Conservation (phyloP, 2,797 vertebrate species). For the Taeniopygia guttata region DNA sequence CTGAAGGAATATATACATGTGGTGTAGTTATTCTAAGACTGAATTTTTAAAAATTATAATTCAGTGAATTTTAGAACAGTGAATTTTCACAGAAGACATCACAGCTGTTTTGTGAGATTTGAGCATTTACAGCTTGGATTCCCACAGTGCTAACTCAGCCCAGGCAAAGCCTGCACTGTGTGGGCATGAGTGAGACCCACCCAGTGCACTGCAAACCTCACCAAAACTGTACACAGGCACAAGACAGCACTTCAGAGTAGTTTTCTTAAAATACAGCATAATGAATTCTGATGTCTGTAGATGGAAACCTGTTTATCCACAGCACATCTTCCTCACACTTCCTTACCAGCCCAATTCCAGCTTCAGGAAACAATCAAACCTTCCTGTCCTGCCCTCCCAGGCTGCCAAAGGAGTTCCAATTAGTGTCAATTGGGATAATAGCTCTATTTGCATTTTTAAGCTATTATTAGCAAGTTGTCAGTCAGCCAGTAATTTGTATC, state of each 20-base stretch:
- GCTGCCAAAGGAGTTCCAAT: constrained; percentile 54
- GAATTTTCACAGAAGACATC: not conserved
- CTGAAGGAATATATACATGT: not conserved
- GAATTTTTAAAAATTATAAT: not conserved
- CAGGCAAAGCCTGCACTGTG: fast-evolving
- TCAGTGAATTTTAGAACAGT: not conserved
- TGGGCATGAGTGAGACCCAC: fast-evolving
- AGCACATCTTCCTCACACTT: not conserved
- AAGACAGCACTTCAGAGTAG: not conserved
- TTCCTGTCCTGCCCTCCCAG: constrained; percentile 53
- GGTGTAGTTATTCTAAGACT: not conserved
- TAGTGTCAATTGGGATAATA: constrained; percentile 58
- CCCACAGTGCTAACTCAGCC: not conserved
- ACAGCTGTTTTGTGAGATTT: not conserved
- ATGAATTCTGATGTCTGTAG: not conserved
- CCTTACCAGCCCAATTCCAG: not conserved
- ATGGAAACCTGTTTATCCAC: not conserved
- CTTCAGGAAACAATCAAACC: constrained; percentile 44
- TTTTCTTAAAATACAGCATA: not conserved
- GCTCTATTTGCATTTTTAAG: constrained; percentile 56
- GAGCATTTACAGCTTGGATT: not conserved
- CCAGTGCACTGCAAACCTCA: not conserved
- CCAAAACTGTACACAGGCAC: not conserved
- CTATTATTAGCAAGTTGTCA: constrained; percentile 64
- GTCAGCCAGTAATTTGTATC: constrained; percentile 63